Base-by-base conservation (phyloP, 2,113 vertebrate genomes). In the Trochalopteron elliotii region DNA sequence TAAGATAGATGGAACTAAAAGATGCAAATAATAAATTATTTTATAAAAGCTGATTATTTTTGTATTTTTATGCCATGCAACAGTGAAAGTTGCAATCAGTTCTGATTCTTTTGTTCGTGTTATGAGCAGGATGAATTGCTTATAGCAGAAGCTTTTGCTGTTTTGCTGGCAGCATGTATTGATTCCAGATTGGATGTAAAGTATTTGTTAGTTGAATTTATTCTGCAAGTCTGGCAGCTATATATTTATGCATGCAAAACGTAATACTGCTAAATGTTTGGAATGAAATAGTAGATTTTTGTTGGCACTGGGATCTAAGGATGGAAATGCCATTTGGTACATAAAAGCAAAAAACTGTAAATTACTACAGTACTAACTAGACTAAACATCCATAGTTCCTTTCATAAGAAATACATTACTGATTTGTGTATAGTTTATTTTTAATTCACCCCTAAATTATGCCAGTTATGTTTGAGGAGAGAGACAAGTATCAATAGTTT, bases 291-390 rank as follows among this genome's bases (percentile, higher is more conserved):
- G 28, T 68, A 72, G 69, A 31, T n/a, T 63, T 76, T 71, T 86
- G 39, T 93, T 97, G 95, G 86, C 89, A 59, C 39, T 74, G 33
- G 30, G 60, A 80, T 94, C 68, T 93, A 83, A 90, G 52, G 22
- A 63, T 88, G 47, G 50, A 92, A 93, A 78, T 92, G 22, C 35
- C 44, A n/a, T 93, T 86, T 83, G 42, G 50, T 80, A 74, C 44
- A 31, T 91, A 77, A 94, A 83, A 93, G 67, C 57, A 61, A 90
- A 87, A 92, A 75, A 79, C n/a, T 94, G 60, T 84, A 72, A 95
- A 74, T 96, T 93, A 59, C 90, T 65, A 19, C 24, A 59, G 72
- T 83, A 37, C 23, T 88, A 90, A 61, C 18, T 69, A 89, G 81
- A 91, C 47, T 86, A 86, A 95, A 94, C 31, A 63, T 16, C 50